Evolutionary conservation across 2,113 vertebrate genomes (phyloP).

Genomic region (Ophiodon elongatus): DNA sequence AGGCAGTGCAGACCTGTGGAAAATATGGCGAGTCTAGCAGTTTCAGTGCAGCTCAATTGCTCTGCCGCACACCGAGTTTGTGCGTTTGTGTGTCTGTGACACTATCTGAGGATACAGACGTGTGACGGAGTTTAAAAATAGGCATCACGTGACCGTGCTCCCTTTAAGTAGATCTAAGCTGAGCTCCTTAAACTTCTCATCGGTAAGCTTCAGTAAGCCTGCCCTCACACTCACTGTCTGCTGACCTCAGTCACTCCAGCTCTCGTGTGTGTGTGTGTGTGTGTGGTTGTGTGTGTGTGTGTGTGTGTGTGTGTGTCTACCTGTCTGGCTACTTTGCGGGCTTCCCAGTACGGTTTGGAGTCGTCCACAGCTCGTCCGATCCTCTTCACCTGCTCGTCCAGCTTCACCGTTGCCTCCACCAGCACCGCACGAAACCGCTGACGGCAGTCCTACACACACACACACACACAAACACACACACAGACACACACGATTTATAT

Average conservation of each 20-base stretch:
- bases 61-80: neutral
- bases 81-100: constrained; percentile 7
- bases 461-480: neutral
- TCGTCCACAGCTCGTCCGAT: constrained; percentile 98
- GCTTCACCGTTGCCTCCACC: constrained; percentile 92
- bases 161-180: constrained; percentile 65
- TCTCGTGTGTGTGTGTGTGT: constrained; percentile 11
- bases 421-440: constrained; percentile 94
- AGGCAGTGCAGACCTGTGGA: neutral
- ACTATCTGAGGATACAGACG: constrained; percentile 23
- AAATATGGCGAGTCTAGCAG: neutral
- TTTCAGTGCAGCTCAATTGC: neutral
- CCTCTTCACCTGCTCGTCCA: constrained; percentile 95
- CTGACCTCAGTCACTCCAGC: constrained; percentile 24
- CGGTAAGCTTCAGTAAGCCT: constrained; percentile 55
- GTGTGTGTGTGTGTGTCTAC: constrained; percentile 72
- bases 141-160: constrained; percentile 46
- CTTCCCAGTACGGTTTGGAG: constrained; percentile 99
- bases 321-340: constrained; percentile 93
- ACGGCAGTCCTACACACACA: constrained; percentile 89
- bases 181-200: constrained; percentile 68
- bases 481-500: neutral
- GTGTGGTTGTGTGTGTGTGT: constrained; percentile 15
- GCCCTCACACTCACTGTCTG: constrained; percentile 47
- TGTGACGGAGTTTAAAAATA: constrained; percentile 68